A percentile compares a stretch with the other conserved stretches of the same genome.
phyloP scores from a whole-genome alignment of 2,113 vertebrate species.

The Malurus melanocephalus region DNA sequence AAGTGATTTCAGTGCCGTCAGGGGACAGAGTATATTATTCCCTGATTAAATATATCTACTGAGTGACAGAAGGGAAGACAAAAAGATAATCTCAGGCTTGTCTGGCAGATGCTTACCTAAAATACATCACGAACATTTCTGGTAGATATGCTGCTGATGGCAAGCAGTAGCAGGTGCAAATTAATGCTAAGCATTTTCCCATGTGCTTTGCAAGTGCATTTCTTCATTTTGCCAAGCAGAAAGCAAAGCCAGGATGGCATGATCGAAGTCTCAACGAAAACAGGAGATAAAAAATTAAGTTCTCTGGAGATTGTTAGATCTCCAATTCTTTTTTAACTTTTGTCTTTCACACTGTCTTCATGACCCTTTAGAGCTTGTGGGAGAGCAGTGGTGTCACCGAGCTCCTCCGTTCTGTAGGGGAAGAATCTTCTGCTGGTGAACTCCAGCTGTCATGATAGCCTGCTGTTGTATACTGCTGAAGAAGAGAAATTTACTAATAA shows the following conservation, averaged over 20 bases:
- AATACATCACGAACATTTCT: background rate
- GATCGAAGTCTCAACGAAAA: background rate
- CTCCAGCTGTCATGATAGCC: background rate
- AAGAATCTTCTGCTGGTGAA: background rate
- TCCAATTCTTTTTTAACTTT: background rate
- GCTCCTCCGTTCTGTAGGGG: background rate
- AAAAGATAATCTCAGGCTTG: background rate
- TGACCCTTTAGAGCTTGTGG: background rate
- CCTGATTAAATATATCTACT: background rate
- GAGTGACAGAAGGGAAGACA: background rate
- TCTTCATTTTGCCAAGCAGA: background rate
- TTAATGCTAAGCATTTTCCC: background rate
- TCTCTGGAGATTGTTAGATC: background rate
- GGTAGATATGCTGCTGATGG: background rate
- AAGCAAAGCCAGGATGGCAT: background rate
- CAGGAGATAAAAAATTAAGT: background rate
- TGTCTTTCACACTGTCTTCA: background rate
- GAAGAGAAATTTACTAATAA: background rate
- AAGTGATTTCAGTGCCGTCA: background rate
- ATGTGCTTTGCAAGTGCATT: background rate
- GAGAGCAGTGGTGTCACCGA: background rate
- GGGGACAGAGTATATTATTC: background rate
- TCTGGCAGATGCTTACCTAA: constrained; percentile 12
- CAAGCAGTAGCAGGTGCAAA: background rate
- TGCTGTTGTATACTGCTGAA: background rate